A percentile compares a stretch with the other conserved stretches of the same genome.
phyloP scores from a whole-genome alignment of 2,113 vertebrate genomes.

The Rissa tridactyla region DNA sequence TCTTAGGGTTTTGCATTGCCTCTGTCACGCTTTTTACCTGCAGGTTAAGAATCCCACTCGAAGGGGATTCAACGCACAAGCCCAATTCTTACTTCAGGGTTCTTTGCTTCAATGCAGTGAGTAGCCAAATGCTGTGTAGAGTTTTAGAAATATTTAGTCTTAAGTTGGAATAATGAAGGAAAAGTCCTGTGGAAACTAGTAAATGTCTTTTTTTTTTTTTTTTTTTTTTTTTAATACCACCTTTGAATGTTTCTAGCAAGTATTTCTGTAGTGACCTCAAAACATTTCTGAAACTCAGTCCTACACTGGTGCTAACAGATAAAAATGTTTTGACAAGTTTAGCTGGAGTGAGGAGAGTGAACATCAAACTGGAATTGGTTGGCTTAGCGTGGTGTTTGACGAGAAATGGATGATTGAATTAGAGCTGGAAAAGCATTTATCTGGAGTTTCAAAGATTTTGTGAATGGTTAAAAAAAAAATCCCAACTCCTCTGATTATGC shows the following conservation, averaged over 20 bases:
- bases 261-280: neutral
- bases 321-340: neutral
- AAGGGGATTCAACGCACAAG: neutral
- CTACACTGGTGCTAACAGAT: neutral
- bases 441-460: neutral
- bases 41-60: neutral
- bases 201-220: neutral
- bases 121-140: neutral
- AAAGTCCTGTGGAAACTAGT: neutral
- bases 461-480: neutral
- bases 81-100: neutral
- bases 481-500: neutral
- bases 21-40: neutral
- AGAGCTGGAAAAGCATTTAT: neutral
- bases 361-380: neutral
- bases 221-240: neutral
- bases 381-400: neutral
- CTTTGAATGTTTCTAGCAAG: neutral
- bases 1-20: neutral
- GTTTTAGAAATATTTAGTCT: neutral
- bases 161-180: neutral
- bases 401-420: neutral
- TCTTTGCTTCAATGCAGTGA: neutral
- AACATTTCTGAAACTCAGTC: neutral
- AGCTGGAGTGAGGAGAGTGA: neutral